These are phyloP conservation scores for Corythoichthys intestinalis DNA, from an alignment of 2,113 vertebrate genomes.

Conservation along the genomic window DNA sequence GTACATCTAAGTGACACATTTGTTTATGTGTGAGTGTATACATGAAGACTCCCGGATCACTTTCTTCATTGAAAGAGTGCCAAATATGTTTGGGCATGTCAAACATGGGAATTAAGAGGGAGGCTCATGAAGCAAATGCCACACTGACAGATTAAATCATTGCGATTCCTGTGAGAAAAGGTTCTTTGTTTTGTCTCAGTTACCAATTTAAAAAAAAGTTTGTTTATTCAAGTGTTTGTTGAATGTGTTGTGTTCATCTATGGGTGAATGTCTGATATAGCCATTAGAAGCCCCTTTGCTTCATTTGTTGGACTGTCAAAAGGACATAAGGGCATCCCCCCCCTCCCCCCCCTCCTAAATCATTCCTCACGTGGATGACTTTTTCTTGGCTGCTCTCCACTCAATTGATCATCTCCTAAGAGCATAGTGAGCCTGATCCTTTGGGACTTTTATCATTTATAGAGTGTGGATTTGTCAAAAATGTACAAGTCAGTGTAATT, in stretches of 20 bases:
- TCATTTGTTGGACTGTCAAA: constrained; percentile 50
- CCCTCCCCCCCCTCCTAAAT: constrained; percentile 22
- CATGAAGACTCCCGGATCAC: constrained; percentile 48
- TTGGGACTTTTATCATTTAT: constrained; percentile 69
- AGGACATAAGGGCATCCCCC: constrained; percentile 17
- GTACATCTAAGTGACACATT: constrained; percentile 46
- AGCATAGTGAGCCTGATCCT: constrained; percentile 67
- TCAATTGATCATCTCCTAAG: constrained; percentile 46
- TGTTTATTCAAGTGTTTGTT: constrained; percentile 67
- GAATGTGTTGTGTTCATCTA: constrained; percentile 68
- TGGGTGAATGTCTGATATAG: constrained; percentile 59
- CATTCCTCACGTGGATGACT: constrained; percentile 47
- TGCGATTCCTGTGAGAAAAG: constrained; percentile 40
- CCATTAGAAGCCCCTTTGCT: constrained; percentile 57
- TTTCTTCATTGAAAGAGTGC: constrained; percentile 64
- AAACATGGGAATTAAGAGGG: constrained; percentile 26
- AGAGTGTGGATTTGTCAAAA: constrained; percentile 73
- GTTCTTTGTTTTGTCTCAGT: constrained; percentile 56
- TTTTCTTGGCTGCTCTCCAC: constrained; percentile 54
- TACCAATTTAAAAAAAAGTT: constrained; percentile 45
- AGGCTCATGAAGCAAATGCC: constrained; percentile 51
- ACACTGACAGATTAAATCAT: constrained; percentile 52
- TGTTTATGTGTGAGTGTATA: constrained; percentile 3
- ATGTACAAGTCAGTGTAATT: constrained; percentile 75
- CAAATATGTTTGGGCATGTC: constrained; percentile 65